Evolutionary conservation across 1,140 invertebrate species (phyloP).

Genomic region (Drosophila erecta): DNA sequence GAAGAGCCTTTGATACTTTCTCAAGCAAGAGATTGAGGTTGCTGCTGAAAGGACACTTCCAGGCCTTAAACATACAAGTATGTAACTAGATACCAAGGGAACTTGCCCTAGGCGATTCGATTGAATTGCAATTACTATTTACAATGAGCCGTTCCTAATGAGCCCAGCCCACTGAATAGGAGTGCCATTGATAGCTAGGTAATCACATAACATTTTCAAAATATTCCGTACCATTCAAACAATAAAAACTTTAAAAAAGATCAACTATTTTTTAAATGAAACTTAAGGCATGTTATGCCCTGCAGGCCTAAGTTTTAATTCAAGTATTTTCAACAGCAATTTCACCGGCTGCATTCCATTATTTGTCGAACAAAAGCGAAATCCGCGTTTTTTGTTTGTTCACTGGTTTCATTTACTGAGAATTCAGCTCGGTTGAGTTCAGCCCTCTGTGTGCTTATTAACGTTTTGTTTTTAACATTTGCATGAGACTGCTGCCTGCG

Average conservation of each 20-base stretch:
- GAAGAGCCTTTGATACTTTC: constrained; percentile 9
- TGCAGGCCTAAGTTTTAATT: too few species aligned
- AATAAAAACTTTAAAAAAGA: too few species aligned
- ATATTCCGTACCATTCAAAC: too few species aligned
- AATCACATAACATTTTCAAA: too few species aligned
- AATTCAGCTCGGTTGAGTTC: not conserved
- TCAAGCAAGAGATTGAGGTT: constrained; percentile 13
- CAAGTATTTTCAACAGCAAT: too few species aligned
- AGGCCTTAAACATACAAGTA: not conserved
- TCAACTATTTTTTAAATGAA: too few species aligned
- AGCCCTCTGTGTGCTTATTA: constrained; percentile 55
- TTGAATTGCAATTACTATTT: constrained; percentile 4
- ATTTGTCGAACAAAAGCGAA: not conserved
- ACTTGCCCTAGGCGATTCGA: not conserved
- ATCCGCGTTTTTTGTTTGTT: constrained; percentile 5
- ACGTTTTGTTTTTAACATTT: constrained; percentile 52
- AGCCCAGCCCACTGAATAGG: too few species aligned
- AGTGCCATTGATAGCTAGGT: too few species aligned
- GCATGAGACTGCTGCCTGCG: constrained; percentile 26
- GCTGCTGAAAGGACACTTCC: constrained; percentile 26
- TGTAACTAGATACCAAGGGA: not conserved
- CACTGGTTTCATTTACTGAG: not conserved
- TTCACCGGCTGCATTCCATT: not conserved
- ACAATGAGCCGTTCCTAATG: too few species aligned
- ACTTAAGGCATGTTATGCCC: too few species aligned